Conservation (phyloP, 2,888 invertebrate genomes). For the Eudiplozoon nipponicum region DNA sequence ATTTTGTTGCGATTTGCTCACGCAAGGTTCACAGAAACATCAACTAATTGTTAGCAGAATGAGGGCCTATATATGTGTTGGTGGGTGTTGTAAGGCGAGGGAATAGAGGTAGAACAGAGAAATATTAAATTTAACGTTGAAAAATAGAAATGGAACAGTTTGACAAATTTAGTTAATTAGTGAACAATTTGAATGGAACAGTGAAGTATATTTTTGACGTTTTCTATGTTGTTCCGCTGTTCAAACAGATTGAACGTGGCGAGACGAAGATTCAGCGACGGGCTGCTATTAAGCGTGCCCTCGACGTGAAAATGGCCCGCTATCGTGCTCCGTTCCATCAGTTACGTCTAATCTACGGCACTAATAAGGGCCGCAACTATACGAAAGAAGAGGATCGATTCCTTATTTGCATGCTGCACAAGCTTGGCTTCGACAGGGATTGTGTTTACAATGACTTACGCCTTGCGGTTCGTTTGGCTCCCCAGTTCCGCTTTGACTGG, state of each 20-base stretch:
- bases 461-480: constrained; percentile 44
- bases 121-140: no score
- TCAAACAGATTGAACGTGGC: constrained; percentile 72
- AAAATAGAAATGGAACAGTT: no score
- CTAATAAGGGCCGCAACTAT: constrained; percentile 89
- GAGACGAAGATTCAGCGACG: constrained; percentile 77
- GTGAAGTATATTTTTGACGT: no score
- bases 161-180: no score
- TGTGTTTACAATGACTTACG: constrained; percentile 90
- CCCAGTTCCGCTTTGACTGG: constrained; percentile 62
- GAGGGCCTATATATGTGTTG: no score
- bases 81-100: no score
- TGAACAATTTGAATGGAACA: no score
- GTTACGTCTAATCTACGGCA: constrained; percentile 77
- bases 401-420: constrained; percentile 85
- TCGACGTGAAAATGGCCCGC: constrained; percentile 55
- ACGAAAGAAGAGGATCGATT: constrained; percentile 75
- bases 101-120: no score
- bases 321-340: constrained; percentile 95
- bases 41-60: no score
- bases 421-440: constrained; percentile 86
- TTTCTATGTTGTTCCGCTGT: no score
- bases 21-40: no score
- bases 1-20: no score
- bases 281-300: constrained; percentile 45